phyloP scores from a whole-genome alignment of 2,888 invertebrate genomes.

The Trachelus stipa region DNA sequence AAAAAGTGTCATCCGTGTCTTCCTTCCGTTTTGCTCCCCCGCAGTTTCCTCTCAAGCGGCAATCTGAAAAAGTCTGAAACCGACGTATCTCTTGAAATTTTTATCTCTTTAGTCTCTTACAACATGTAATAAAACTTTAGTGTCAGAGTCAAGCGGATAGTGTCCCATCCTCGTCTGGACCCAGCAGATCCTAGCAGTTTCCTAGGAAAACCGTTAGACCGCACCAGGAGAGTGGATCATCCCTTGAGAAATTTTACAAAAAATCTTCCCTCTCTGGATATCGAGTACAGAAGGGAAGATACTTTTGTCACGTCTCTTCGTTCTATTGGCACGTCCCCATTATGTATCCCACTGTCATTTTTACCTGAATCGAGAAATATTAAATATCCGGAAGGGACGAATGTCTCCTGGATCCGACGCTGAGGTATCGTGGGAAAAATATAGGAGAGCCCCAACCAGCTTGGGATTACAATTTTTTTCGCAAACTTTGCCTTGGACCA shows the following conservation, averaged over 20 bases:
- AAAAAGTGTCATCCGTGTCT: not conserved
- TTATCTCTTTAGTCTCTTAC: not conserved
- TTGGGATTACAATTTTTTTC: not conserved
- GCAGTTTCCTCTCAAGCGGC: not conserved
- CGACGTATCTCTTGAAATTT: not conserved
- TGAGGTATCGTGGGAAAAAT: constrained; percentile 38
- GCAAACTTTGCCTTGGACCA: not conserved
- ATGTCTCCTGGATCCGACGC: constrained; percentile 19
- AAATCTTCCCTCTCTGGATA: not conserved
- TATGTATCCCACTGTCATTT: constrained; percentile 11
- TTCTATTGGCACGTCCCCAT: not conserved
- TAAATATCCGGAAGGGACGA: constrained; percentile 15
- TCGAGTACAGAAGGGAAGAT: not conserved
- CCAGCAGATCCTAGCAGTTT: not conserved
- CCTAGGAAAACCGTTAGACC: not conserved
- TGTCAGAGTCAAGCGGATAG: not conserved
- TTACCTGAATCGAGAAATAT: constrained; percentile 35
- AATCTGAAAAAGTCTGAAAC: not conserved
- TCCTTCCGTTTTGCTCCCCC: not conserved
- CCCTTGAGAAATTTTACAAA: not conserved
- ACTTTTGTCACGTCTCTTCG: not conserved
- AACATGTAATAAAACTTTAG: not conserved
- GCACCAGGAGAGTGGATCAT: not conserved
- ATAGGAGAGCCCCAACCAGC: not conserved
- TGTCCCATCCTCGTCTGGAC: not conserved